Base-by-base conservation (phyloP, 2,113 vertebrate species). In the Octodon degus region DNA sequence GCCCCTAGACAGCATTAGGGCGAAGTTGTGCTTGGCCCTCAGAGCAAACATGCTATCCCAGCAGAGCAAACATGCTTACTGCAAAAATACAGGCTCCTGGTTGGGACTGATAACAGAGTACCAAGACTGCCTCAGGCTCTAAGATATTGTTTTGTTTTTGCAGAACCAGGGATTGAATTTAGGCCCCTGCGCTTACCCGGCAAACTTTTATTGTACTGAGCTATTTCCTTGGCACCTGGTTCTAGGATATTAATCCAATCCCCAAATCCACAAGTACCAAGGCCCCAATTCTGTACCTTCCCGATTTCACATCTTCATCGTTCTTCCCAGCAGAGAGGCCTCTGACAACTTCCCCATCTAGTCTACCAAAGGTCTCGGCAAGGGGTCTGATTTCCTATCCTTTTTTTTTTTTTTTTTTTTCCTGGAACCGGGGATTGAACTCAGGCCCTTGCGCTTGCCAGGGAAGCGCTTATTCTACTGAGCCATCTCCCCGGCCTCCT, bases 31-130 rank as follows among this genome's bases (percentile, higher is more conserved):
- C 58, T 74, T 43, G 24, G 87, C 16, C 58, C n/a, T 34, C 58
- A 43, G 43, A 43, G 43, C 43, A 43, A 43, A 88, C n/a, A n/a
- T 22, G 70, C 80, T 80, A 34, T 19, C 81, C 19, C 14, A 24
- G 30, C 70, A 88, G 7, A 25, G 25, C 88, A 90, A 92, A 91
- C 91, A 91, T 43, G 96, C 97, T 96, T 94, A 96, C 95, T 1
- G 4, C 58, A 88, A 43, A 53, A 50, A 37, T 32, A 50, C 63
- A 72, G 12, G 10, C 67, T 97, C 37, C 87, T 98, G 97, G 77
- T 60, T 5, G 14, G 43, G 1, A 3, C 90, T 92, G 97, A 97
- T 98, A 97, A 97, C 94, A 8, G 27, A 88, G 47, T 47, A 62
- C 79, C 50, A n/a, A 83, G 37, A 34, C n/a, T 27, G 72, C 25